Conservation (phyloP, 2,888 invertebrate species). For the Macaria liturata region DNA sequence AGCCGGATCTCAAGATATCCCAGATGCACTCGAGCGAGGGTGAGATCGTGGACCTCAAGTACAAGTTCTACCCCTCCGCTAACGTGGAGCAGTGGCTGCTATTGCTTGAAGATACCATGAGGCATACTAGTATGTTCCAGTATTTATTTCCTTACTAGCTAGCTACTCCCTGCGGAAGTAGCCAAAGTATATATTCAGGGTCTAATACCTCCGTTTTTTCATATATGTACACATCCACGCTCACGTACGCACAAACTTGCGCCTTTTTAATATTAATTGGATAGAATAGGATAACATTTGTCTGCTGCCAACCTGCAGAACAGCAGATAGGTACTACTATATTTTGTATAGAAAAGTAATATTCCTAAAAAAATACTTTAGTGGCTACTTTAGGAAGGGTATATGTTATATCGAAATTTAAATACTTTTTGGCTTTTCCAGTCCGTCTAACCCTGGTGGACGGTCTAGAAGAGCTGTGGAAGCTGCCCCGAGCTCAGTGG, state of each 20-base stretch:
- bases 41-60: slow-evolving; percentile 87
- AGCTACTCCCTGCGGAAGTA: too few species aligned
- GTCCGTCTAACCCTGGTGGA: slow-evolving; percentile 73
- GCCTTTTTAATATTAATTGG: too few species aligned
- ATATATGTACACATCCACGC: too few species aligned
- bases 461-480: slow-evolving; percentile 60
- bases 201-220: neutral
- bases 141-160: too few species aligned
- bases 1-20: slow-evolving; percentile 86
- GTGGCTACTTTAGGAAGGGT: too few species aligned
- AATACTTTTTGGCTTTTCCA: slow-evolving; percentile 23
- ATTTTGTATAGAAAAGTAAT: too few species aligned
- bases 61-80: slow-evolving; percentile 86
- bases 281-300: too few species aligned
- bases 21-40: slow-evolving; percentile 91
- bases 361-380: too few species aligned
- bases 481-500: slow-evolving; percentile 83
- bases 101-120: slow-evolving; percentile 87
- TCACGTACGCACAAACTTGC: too few species aligned
- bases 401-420: neutral
- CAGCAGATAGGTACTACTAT: too few species aligned
- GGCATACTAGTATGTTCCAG: slow-evolving; percentile 77
- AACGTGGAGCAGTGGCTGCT: slow-evolving; percentile 91
- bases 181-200: neutral
- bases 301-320: too few species aligned